Evolutionary conservation across 2,113 vertebrate genomes (phyloP).

Genomic region (Mormyrus iriodes): DNA sequence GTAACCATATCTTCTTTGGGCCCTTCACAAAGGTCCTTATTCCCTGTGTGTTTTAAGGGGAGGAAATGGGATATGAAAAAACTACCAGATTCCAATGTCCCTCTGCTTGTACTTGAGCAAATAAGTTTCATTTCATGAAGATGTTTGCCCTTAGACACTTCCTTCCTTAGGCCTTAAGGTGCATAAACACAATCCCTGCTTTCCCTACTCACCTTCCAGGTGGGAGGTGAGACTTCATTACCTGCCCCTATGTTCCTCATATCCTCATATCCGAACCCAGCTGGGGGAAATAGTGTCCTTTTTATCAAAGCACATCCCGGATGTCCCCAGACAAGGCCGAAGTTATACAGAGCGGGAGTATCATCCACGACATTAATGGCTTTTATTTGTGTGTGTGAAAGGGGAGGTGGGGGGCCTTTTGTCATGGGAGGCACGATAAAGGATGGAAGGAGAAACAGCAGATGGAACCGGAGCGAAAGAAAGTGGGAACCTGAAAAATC

Average conservation of each 20-base stretch:
- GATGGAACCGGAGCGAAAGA: neutral
- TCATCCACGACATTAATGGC: neutral
- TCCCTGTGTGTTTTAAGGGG: neutral
- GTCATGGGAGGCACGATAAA: neutral
- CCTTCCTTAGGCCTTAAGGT: slow-evolving; percentile 34
- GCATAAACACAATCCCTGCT: neutral
- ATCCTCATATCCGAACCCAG: neutral
- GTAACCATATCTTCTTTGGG: neutral
- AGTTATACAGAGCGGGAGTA: neutral
- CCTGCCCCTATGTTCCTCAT: neutral
- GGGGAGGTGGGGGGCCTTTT: neutral
- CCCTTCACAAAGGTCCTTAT: neutral
- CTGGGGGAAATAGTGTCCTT: neutral
- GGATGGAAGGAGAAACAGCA: neutral
- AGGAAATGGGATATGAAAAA: neutral
- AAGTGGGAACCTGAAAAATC: neutral
- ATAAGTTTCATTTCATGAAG: neutral
- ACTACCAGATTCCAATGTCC: neutral
- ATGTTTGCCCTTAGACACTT: neutral
- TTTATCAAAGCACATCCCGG: neutral
- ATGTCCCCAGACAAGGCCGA: slow-evolving; percentile 11
- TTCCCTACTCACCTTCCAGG: neutral
- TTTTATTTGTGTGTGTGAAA: neutral
- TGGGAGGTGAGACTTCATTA: neutral
- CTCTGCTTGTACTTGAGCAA: neutral